Base-by-base conservation (phyloP, 1,140 invertebrate genomes). In the Arctopsyche grandis region DNA sequence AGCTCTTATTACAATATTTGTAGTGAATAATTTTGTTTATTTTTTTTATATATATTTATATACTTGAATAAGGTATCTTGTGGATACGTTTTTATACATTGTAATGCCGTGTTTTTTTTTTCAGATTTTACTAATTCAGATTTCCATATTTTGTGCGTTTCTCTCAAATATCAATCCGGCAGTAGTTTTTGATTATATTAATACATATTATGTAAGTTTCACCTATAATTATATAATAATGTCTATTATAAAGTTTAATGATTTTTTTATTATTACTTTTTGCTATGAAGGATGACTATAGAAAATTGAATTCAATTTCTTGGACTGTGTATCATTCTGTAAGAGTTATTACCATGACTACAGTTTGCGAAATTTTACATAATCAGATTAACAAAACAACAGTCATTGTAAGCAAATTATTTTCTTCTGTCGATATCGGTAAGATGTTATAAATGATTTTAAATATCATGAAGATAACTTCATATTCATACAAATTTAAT, bases 131-230 rank as follows among this genome's bases (percentile, higher is more conserved):
- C 29, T 38, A 7, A 38, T 38, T 38, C 29, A 38, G 29, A 26
- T 66, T 26, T 14, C 63, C 9, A 22, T 66, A 26, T 66, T 66
- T 26, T 66, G 63, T 66, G 63, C 63, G 1, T 26, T 66, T 24
- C 24, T 66, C 12, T 66, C 63, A 22, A 66, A 66, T 10, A 66
- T 66, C 12, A 66, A 66, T 66, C 63, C 21, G 5, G 24, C 24
- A 4, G 24, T 66, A 0, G 22, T 66, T 26, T 66, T 66, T 24
- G 21, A 66, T 66, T 66, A 66, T 26, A 22, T 66, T 22, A 66
- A 29, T 12, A 12, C 4, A 12, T 29, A 66, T 1, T 26, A 66
- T 12, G 63, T 66, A 26, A 5, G 63, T 66, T 12, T 16, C 12
- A 7, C 12, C 5, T 46, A 46, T 46, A 46, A 7, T 46, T 12